phyloP scores from a whole-genome alignment of 2,797 vertebrate genomes.

The Cyclopterus lumpus region DNA sequence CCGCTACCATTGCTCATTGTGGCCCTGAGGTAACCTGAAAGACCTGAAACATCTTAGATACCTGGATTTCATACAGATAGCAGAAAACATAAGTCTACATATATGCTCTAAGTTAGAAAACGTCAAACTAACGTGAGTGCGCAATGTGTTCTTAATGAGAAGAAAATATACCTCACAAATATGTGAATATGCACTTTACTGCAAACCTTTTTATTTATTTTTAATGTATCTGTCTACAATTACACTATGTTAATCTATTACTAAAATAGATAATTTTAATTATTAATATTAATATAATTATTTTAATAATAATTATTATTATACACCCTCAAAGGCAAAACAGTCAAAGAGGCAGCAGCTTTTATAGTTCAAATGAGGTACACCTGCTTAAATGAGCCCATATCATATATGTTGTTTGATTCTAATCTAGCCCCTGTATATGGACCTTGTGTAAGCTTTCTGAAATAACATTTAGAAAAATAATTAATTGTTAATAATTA shows the following conservation, averaged over 20 bases:
- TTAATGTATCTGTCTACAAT: background rate
- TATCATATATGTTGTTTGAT: background rate
- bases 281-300: background rate
- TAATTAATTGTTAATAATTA: background rate
- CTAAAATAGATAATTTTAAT: background rate
- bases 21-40: conserved; percentile 56
- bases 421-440: background rate
- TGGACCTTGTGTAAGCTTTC: background rate
- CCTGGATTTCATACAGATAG: conserved; percentile 20
- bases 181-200: background rate
- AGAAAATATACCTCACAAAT: background rate
- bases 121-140: background rate
- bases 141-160: background rate
- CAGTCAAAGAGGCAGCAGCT: background rate
- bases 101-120: background rate
- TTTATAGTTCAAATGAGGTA: conserved; percentile 14
- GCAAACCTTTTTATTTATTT: background rate
- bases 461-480: background rate
- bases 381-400: conserved; percentile 1
- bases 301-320: no score
- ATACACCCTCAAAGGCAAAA: background rate
- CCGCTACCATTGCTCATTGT: conserved; percentile 42
- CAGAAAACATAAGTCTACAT: background rate
- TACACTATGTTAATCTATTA: background rate
- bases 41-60: conserved; percentile 48